phyloP scores from a whole-genome alignment of 1,140 invertebrate species.

The Polypedilum vanderplanki region DNA sequence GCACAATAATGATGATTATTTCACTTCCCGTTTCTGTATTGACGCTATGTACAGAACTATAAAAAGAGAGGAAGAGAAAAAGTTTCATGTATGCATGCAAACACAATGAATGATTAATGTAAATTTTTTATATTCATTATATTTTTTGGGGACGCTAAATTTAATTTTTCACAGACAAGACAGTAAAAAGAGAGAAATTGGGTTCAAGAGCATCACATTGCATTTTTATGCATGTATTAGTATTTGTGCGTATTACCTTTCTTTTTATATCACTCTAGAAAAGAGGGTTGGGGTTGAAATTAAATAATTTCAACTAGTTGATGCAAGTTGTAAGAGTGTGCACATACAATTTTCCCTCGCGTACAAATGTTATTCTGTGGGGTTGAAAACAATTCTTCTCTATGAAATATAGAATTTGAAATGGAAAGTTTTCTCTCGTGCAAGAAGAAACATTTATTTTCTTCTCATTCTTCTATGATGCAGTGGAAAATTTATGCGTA shows the following conservation, averaged over 20 bases:
- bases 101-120: too few species aligned
- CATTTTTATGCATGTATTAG: background rate
- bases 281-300: slow-evolving; percentile 10
- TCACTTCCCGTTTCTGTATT: background rate
- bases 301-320: background rate
- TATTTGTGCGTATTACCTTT: slow-evolving; percentile 2
- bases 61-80: background rate
- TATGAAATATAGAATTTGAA: background rate
- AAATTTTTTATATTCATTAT: too few species aligned
- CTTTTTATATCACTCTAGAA: background rate
- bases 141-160: too few species aligned
- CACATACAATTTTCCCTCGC: background rate
- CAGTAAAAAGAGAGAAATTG: background rate
- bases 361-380: background rate
- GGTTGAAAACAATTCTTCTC: background rate
- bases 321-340: background rate
- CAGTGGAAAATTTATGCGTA: background rate
- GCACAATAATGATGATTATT: background rate
- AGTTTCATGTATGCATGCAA: too few species aligned
- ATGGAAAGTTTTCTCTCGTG: background rate
- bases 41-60: background rate
- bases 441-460: background rate
- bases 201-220: background rate
- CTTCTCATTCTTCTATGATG: background rate
- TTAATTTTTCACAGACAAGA: background rate